Evolutionary conservation across 2,113 vertebrate species (phyloP).

Genomic region (Cochlearius cochlearius): DNA sequence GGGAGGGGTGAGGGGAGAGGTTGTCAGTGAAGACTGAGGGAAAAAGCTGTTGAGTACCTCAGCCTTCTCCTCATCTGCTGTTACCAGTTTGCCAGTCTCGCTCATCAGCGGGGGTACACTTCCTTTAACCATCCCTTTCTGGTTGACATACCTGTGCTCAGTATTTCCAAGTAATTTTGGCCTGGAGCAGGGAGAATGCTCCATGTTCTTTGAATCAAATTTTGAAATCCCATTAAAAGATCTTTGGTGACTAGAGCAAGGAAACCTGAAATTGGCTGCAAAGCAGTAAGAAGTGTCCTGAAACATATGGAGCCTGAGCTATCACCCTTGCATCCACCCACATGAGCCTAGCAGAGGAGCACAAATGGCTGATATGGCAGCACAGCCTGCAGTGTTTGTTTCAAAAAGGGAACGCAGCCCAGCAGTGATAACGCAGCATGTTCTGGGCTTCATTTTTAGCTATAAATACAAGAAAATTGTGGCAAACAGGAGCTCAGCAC

Average conservation of each 20-base stretch:
- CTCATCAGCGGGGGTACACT: no score
- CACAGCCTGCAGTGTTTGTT: background rate
- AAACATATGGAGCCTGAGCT: background rate
- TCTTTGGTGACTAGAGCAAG: background rate
- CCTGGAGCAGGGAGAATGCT: background rate
- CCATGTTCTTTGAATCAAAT: background rate
- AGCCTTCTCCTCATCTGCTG: no score
- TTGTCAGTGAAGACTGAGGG: no score
- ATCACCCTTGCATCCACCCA: background rate
- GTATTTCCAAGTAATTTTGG: background rate
- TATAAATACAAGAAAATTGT: rapidly evolving
- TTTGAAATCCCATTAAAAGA: background rate
- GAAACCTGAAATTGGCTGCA: background rate
- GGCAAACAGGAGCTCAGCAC: background rate
- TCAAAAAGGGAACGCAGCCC: background rate
- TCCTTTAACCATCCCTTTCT: no score
- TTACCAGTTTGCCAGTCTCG: no score
- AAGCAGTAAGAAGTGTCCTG: background rate
- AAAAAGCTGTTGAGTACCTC: no score
- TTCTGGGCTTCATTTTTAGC: background rate
- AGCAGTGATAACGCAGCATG: background rate
- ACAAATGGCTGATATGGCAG: rapidly evolving
- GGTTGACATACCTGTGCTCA: background rate
- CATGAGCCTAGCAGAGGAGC: background rate
- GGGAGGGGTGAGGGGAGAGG: no score